A percentile compares a stretch with the other conserved stretches of the same genome.
phyloP scores from a whole-genome alignment of 2,113 vertebrate genomes.

The Agapornis roseicollis region DNA sequence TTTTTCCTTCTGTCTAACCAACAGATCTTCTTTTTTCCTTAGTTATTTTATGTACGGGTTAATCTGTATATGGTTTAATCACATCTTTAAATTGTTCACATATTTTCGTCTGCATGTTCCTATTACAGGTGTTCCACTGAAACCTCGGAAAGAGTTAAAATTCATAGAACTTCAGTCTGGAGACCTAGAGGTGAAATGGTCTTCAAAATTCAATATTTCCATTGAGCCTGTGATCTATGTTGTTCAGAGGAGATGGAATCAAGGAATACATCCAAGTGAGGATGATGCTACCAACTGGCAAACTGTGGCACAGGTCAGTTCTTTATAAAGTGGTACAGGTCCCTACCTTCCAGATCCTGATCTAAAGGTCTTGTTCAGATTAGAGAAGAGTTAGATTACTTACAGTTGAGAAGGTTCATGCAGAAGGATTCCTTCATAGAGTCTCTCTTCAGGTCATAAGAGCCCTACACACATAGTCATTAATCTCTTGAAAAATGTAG shows the following conservation, averaged over 20 bases:
- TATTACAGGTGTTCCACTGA: constrained; percentile 89
- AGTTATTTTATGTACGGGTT: neutral
- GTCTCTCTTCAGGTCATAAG: neutral
- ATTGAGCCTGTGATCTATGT: constrained; percentile 94
- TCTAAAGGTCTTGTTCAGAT: neutral
- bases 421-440: neutral
- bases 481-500: neutral
- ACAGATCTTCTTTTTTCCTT: neutral
- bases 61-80: neutral
- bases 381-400: neutral
- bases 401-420: neutral
- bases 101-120: neutral
- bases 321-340: neutral
- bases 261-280: constrained; percentile 93
- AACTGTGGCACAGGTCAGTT: constrained; percentile 87
- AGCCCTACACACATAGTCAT: neutral
- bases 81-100: neutral
- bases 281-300: constrained; percentile 90
- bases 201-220: constrained; percentile 94
- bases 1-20: neutral
- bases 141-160: constrained; percentile 90
- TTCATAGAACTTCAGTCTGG: constrained; percentile 85
- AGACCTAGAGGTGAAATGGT: constrained; percentile 91
- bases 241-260: constrained; percentile 92
- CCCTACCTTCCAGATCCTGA: neutral